phyloP scores from a whole-genome alignment of 2,888 invertebrate species.

The Alcis repandata region DNA sequence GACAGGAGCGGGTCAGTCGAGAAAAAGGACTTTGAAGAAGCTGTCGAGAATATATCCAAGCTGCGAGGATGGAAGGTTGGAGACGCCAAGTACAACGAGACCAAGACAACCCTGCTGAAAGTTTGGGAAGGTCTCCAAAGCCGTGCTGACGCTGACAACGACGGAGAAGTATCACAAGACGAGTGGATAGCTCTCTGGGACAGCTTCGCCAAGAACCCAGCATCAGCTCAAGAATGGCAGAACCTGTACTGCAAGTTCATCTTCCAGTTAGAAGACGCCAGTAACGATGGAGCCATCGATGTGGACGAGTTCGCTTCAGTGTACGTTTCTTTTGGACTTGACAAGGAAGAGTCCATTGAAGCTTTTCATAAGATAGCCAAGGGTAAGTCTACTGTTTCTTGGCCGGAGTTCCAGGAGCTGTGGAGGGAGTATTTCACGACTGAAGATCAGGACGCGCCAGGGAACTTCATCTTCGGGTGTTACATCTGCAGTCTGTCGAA shows the following conservation, averaged over 20 bases:
- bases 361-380: constrained; percentile 94
- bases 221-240: constrained; percentile 93
- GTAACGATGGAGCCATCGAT: constrained; percentile 92
- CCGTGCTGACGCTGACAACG: constrained; percentile 94
- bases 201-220: constrained; percentile 91
- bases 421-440: constrained; percentile 95
- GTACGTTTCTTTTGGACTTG: constrained; percentile 92
- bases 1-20: constrained; percentile 96
- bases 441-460: constrained; percentile 91
- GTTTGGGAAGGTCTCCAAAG: constrained; percentile 94
- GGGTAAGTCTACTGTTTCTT: constrained; percentile 90
- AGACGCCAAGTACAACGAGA: constrained; percentile 90
- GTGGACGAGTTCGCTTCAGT: constrained; percentile 93
- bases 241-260: constrained; percentile 94
- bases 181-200: constrained; percentile 97
- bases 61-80: constrained; percentile 92
- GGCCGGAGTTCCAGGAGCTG: constrained; percentile 91
- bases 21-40: constrained; percentile 94
- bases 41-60: constrained; percentile 93
- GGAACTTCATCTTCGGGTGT: constrained; percentile 92
- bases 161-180: constrained; percentile 94
- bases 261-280: constrained; percentile 95
- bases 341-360: constrained; percentile 90
- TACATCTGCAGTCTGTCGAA: constrained; percentile 56
- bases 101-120: constrained; percentile 90